Evolutionary conservation across 2,113 vertebrate genomes (phyloP).

Genomic region (Hyla sarda): DNA sequence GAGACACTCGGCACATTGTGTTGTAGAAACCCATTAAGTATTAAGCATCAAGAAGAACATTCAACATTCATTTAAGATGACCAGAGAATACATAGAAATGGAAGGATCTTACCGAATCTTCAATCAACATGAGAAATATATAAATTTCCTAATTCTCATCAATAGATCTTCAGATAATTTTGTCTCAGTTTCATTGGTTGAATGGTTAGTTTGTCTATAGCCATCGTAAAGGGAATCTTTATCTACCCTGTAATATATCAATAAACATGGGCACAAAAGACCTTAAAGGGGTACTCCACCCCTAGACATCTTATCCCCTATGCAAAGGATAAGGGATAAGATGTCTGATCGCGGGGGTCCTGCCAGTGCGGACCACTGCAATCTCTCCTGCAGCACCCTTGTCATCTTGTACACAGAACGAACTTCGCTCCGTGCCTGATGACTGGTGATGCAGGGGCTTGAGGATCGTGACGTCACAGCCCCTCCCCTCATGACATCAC

Average conservation of each 20-base stretch:
- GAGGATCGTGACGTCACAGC: too few relatives aligned
- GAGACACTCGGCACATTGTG: not conserved
- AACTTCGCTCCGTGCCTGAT: too few relatives aligned
- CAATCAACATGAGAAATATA: not conserved
- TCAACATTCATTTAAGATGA: not conserved
- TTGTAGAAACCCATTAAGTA: slow-evolving; percentile 10
- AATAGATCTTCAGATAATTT: not conserved
- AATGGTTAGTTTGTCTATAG: not conserved
- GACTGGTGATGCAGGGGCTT: too few relatives aligned
- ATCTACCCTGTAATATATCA: not conserved
- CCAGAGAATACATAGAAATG: not conserved
- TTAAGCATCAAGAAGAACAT: slow-evolving; percentile 9
- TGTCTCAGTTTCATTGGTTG: not conserved
- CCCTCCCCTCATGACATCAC: too few relatives aligned
- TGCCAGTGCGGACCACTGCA: too few relatives aligned
- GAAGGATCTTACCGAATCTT: not conserved
- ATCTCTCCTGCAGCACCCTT: too few relatives aligned
- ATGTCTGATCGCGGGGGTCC: too few relatives aligned
- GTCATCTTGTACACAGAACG: too few relatives aligned
- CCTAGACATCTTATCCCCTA: too few relatives aligned
- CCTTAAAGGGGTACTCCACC: too few relatives aligned
- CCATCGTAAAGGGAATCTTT: not conserved
- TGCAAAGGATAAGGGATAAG: too few relatives aligned
- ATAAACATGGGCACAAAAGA: not conserved
- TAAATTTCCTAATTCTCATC: not conserved